Conservation (phyloP, 2,113 vertebrate species). For the Opisthocomus hoazin region DNA sequence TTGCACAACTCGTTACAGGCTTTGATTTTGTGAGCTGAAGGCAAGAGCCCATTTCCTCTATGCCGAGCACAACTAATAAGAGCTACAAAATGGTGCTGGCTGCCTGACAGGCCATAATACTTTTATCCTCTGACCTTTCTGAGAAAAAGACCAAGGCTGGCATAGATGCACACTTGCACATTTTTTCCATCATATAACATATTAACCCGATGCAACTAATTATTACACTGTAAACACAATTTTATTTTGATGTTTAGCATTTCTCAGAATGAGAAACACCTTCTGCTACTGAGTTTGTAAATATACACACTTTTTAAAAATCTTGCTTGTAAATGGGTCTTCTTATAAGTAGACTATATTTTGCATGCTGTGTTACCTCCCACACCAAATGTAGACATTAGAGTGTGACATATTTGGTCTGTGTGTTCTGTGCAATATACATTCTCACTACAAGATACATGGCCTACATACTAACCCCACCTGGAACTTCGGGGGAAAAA, state of each 20-base stretch:
- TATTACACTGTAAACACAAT: neutral
- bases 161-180: neutral
- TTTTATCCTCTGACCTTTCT: slow-evolving; percentile 53
- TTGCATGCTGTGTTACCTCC: neutral
- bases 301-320: rapidly evolving
- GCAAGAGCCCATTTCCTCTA: neutral
- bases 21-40: neutral
- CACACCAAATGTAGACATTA: neutral
- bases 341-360: neutral
- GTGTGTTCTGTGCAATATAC: neutral
- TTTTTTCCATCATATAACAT: slow-evolving; percentile 16
- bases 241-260: neutral
- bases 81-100: slow-evolving; percentile 34
- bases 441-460: neutral
- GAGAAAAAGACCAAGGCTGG: neutral
- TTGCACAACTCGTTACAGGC: neutral
- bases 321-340: neutral
- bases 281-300: neutral
- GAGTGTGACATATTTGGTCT: neutral
- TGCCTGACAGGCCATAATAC: slow-evolving; percentile 24
- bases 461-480: neutral
- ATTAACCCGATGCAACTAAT: neutral
- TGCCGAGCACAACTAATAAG: neutral
- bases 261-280: neutral
- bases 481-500: neutral